These are phyloP conservation scores for Cosmia trapezina DNA, from an alignment of 2,888 invertebrate genomes.

Conservation along the genomic window DNA sequence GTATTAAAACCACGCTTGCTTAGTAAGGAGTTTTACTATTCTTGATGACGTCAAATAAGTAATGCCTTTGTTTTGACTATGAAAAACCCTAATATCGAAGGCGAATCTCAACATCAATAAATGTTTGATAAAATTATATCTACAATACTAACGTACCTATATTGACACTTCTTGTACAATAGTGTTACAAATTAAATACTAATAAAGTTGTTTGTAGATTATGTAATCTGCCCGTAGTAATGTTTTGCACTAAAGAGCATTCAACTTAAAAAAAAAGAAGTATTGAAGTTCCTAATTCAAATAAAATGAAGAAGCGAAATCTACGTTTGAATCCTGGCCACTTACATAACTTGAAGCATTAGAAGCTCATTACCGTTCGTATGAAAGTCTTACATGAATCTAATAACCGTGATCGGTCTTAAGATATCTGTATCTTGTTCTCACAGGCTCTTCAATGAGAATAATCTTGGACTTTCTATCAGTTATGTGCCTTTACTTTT, in stretches of 20 bases:
- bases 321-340: slow-evolving; percentile 19
- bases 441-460: slow-evolving; percentile 42
- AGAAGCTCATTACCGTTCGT: slow-evolving; percentile 39
- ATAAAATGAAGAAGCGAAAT: slow-evolving; percentile 14
- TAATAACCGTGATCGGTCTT: slow-evolving; percentile 46
- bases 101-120: slow-evolving; percentile 27
- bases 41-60: not conserved
- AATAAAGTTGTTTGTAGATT: slow-evolving; percentile 41
- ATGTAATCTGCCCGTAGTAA: slow-evolving; percentile 9
- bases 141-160: slow-evolving; percentile 14
- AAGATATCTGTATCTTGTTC: slow-evolving; percentile 40
- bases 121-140: slow-evolving; percentile 45
- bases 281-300: slow-evolving; percentile 15
- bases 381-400: slow-evolving; percentile 53
- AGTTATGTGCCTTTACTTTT: slow-evolving; percentile 53
- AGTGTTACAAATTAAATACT: slow-evolving; percentile 13
- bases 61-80: not conserved
- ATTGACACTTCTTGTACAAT: slow-evolving; percentile 27
- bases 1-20: not conserved
- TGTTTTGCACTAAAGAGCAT: slow-evolving; percentile 31
- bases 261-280: slow-evolving; percentile 2
- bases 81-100: not conserved
- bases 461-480: slow-evolving; percentile 53
- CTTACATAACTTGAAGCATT: slow-evolving; percentile 36
- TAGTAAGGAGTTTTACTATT: not conserved